phyloP scores from a whole-genome alignment of 1,140 invertebrate genomes.

The Nephila pilipes region DNA sequence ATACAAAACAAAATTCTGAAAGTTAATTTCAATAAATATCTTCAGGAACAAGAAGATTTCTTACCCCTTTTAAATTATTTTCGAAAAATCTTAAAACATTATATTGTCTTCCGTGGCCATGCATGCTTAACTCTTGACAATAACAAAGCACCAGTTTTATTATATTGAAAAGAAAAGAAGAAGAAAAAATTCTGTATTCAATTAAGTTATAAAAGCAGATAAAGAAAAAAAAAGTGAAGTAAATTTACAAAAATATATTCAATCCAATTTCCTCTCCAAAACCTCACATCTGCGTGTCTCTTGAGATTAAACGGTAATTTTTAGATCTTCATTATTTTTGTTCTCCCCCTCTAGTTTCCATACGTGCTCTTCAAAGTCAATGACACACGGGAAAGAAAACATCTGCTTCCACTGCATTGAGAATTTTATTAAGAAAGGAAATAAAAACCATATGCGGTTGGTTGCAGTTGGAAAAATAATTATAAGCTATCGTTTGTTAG shows the following conservation, averaged over 20 bases:
- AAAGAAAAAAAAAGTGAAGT: background rate
- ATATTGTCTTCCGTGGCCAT: too few relatives aligned
- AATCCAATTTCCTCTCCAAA: background rate
- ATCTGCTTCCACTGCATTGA: background rate
- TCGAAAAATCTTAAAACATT: too few relatives aligned
- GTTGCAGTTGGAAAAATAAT: background rate
- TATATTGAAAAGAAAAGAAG: background rate
- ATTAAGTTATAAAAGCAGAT: background rate
- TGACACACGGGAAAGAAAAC: background rate
- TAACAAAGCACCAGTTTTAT: too few relatives aligned
- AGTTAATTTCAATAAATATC: too few relatives aligned
- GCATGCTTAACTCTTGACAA: too few relatives aligned
- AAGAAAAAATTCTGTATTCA: background rate
- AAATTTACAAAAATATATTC: background rate
- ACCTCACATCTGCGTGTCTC: background rate
- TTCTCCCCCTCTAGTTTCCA: background rate
- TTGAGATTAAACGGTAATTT: background rate
- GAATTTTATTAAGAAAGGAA: slow-evolving; percentile 1
- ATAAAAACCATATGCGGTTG: background rate
- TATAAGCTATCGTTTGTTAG: background rate
- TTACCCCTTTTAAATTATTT: too few relatives aligned
- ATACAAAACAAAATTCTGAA: too few relatives aligned
- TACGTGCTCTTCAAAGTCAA: background rate
- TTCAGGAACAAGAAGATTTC: too few relatives aligned
- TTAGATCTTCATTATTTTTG: background rate